Percentiles rank a stretch among this genome's conserved stretches.
phyloP scores from a whole-genome alignment of 2,113 vertebrate species.

The Brevimyrus niger region DNA sequence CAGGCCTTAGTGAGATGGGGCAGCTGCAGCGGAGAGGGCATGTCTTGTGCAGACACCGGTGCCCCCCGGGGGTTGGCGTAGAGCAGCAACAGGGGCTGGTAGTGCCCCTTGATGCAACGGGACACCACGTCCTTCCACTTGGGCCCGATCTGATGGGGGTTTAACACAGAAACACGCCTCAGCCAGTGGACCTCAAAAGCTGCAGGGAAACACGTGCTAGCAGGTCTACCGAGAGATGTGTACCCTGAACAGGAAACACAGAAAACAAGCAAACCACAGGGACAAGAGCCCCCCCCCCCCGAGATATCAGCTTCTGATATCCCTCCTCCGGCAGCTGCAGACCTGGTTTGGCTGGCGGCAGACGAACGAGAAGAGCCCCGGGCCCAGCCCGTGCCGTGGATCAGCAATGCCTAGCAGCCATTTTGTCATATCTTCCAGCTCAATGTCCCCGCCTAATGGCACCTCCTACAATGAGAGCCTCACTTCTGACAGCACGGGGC shows the following conservation, averaged over 20 bases:
- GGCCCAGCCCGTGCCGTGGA: neutral
- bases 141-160: slow-evolving; percentile 76
- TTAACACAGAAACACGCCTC: neutral
- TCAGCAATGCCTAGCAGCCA: neutral
- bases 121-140: slow-evolving; percentile 98
- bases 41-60: slow-evolving; percentile 77
- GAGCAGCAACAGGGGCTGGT: slow-evolving; percentile 90
- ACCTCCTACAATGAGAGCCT: too few species aligned
- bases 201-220: neutral
- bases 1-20: slow-evolving; percentile 72
- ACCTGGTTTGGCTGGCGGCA: neutral
- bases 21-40: slow-evolving; percentile 68
- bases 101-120: slow-evolving; percentile 93
- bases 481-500: too few species aligned
- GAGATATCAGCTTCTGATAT: neutral
- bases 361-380: neutral
- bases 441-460: neutral
- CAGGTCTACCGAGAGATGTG: neutral
- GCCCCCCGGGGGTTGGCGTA: slow-evolving; percentile 92
- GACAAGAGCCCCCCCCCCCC: neutral
- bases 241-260: neutral
- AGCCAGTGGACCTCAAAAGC: neutral
- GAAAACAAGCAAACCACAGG: neutral
- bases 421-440: neutral
- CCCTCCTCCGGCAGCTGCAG: neutral